phyloP scores from a whole-genome alignment of 2,888 invertebrate genomes.

The Lottia scabra region DNA sequence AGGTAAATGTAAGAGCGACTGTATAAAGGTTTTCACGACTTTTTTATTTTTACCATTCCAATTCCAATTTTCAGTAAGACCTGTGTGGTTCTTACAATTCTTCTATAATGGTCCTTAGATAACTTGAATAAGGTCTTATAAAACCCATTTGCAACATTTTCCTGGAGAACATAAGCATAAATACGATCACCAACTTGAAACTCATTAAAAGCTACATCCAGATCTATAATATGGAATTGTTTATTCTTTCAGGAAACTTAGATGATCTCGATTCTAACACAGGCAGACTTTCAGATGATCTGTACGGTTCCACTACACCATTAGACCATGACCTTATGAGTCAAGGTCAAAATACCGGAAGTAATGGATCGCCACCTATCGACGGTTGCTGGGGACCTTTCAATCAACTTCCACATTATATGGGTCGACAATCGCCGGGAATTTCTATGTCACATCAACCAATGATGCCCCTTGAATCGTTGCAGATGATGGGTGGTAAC shows the following conservation, averaged over 20 bases:
- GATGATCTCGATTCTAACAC: slow-evolving; percentile 54
- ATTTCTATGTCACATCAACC: slow-evolving; percentile 48
- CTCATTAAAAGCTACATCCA: neutral
- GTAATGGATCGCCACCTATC: slow-evolving; percentile 24
- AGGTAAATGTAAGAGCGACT: no score
- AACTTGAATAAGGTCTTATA: no score
- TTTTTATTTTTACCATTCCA: no score
- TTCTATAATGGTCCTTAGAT: no score
- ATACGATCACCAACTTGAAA: no score
- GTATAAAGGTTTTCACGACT: no score
- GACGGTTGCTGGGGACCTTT: slow-evolving; percentile 40
- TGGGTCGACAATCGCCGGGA: slow-evolving; percentile 59
- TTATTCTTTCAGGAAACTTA: slow-evolving; percentile 40
- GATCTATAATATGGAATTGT: neutral
- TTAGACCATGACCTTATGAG: slow-evolving; percentile 64
- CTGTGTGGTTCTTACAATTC: no score
- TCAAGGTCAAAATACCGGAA: slow-evolving; percentile 47
- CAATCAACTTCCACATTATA: slow-evolving; percentile 38
- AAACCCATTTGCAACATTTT: no score
- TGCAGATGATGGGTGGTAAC: slow-evolving; percentile 45
- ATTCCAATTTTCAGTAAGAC: no score
- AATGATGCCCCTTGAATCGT: slow-evolving; percentile 55
- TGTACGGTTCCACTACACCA: slow-evolving; percentile 51
- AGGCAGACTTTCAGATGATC: slow-evolving; percentile 53
- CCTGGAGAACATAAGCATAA: no score